Evolutionary conservation across 2,888 invertebrate genomes (phyloP), one percentile per base, ranked within the genome.

Genomic region (Congeria kusceri): DNA sequence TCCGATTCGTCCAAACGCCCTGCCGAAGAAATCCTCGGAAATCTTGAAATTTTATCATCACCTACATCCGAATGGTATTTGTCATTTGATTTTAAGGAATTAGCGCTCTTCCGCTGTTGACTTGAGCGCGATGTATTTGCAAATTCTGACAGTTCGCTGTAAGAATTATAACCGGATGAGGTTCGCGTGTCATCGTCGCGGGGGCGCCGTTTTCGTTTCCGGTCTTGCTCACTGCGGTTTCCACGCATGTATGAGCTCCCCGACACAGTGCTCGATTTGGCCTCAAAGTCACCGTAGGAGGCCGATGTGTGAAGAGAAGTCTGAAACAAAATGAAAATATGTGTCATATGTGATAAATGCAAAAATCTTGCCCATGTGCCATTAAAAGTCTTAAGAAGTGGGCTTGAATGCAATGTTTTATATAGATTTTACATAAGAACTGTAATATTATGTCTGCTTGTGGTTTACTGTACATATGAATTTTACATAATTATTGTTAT

Each of bases 91-190:
- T 39, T 32, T 13, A 27, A 56, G 5, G 63, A 27, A 15, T 39
- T 39, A 39, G 47, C 49, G 29, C 29, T 32, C 27, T 61, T 46
- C 25, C 61, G 49, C 28, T 61, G 11, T n/a, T 67, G 53, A 25
- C 56, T 47, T 39, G 25, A 49, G 20, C 29, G 20, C 23, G 71
- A 66, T 5, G 62, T 44, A 23, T 61, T 61, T 7, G 70, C 71
- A 28, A 86, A 77, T 61, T 87, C 87, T 5, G 87, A 87, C 56
- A 87, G 67, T 76, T 87, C 87, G 72, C 87, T 87, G 61, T 79
- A 70, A 7, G 87, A 85, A 49, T 85, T 86, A 28, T 87, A 87
- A 44, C 87, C 87, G n/a, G 87, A 87, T 18, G 71, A 71, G 67
- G 84, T 73, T 58, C 80, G 29, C 63, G 84, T 49, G 58, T 74